A percentile compares a stretch with the other conserved stretches of the same genome.
Conservation (phyloP, 2,888 invertebrate species). For the Meteorus cinctellus region DNA sequence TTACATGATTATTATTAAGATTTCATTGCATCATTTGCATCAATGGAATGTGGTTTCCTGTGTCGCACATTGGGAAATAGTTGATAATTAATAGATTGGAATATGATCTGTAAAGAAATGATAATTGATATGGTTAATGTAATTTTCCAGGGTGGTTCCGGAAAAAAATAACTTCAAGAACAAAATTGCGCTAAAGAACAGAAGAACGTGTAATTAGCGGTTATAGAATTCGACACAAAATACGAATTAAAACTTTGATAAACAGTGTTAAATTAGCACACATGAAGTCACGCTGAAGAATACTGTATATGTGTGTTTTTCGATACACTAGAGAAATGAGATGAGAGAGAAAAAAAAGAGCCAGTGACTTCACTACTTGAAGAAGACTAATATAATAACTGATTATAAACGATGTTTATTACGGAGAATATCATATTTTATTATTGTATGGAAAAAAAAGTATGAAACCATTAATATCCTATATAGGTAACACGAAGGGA, state of each 20-base stretch:
- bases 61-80: conserved; percentile 16
- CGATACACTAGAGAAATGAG: conserved; percentile 24
- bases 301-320: background rate
- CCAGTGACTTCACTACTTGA: conserved; percentile 65
- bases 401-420: conserved; percentile 69
- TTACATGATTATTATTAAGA: background rate
- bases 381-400: conserved; percentile 69
- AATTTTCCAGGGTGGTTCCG: conserved; percentile 75
- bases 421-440: conserved; percentile 69
- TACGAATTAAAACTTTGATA: conserved; percentile 37
- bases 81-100: background rate
- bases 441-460: conserved; percentile 64
- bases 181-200: conserved; percentile 62
- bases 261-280: conserved; percentile 58
- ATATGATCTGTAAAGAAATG: background rate
- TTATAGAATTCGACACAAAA: conserved; percentile 40
- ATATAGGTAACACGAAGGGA: conserved; percentile 56
- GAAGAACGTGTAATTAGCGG: conserved; percentile 44
- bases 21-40: conserved; percentile 27
- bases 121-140: conserved; percentile 32
- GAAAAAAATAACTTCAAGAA: conserved; percentile 76
- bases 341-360: conserved; percentile 35
- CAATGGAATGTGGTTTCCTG: conserved; percentile 32
- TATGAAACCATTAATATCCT: conserved; percentile 64
- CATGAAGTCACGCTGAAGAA: conserved; percentile 54